Base-by-base conservation (phyloP, 1,140 invertebrate species). In the Orius laevigatus region DNA sequence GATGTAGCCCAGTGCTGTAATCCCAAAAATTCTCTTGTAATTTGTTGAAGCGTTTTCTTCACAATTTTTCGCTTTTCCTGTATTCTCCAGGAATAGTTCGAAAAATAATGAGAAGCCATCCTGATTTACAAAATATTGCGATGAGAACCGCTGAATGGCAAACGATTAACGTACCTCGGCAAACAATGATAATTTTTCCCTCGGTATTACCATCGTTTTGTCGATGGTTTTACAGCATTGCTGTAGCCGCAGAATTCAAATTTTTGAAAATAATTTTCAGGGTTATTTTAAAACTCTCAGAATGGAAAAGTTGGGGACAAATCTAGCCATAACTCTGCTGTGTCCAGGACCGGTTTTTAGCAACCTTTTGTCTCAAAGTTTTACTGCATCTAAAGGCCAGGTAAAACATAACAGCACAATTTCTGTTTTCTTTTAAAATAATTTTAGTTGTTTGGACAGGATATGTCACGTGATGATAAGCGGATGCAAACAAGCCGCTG, bases 311-410 rank as follows among this genome's bases (percentile, higher is more conserved):
- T 51, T 66, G 0, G 59, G 60, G 0, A 47, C n/a, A 42, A 70
- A 75, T 51, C 68, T 84, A 33, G 57, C 66, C n/a, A 68, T 88
- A 0, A 80, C 76, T 0, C 56, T 87, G n/a, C 62, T 83, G 15
- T 84, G 81, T 53, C 83, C 84, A 4, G 85, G 84, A 12, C 81
- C 84, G 10, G 70, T 76, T 32, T 76, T 76, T 58, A 81, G 80
- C 0, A 73, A 80, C 54, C 77, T 87, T 53, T 62, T 85, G n/a
- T 54, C 69, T 42, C 71, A 78, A 59, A 70, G 75, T 55, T 84
- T 81, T 57, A 87, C 82, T 0, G 75, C 68, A 12, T 71, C 70
- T 49, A 49, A 62, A 9, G 76, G 74, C 38, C 62, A 77, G 62
- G 76, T 79, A 65, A 54, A 3, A 16, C 3, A 5, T 3, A 12